Base-by-base conservation (phyloP, 2,888 invertebrate species). In the Macrosiphum euphorbiae region DNA sequence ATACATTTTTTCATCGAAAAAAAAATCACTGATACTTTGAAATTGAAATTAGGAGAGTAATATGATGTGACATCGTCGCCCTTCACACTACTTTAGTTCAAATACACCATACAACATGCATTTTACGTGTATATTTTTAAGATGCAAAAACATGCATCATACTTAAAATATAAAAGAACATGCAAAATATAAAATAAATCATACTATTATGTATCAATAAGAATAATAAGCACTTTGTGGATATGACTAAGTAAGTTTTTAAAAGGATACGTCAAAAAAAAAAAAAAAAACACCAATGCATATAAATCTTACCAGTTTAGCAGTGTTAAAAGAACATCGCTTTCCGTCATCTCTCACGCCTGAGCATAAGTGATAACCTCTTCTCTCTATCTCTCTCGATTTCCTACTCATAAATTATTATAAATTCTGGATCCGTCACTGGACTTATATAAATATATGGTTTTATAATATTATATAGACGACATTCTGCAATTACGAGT, bases 391-490 rank as follows among this genome's bases (percentile, higher is more conserved):
- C 0, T 35, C 67, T 78, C 20, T 78, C 78, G 8, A 78, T 35
- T 78, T 24, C 35, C 35, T 11, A 35, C 20, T 78, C n/a, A 35
- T 78, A 78, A 78, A 35, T 78, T 78, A 35, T 78, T 78, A 78
- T 78, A 35, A 35, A 78, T 78, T 78, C 78, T 35, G 78, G 20
- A 78, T 78, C 35, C 3, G 20, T 78, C 78, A 35, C 78, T 35
- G 78, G 35, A 78, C 78, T 35, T 78, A 35, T 78, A 78, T 78
- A 78, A 78, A 78, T 78, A 78, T 78, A 78, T 78, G 78, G 20
- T 78, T 78, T 78, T 78, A 78, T 78, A n/a, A n/a, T n/a, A n/a
- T n/a, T n/a, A 20, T 78, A 78, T 35, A 78, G 35, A 86, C 8
- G 35, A 35, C 7, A 78, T 35, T 78, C 35, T 35, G 78, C 78